phyloP scores from a whole-genome alignment of 2,797 vertebrate genomes.

The Galagoides demidoff region DNA sequence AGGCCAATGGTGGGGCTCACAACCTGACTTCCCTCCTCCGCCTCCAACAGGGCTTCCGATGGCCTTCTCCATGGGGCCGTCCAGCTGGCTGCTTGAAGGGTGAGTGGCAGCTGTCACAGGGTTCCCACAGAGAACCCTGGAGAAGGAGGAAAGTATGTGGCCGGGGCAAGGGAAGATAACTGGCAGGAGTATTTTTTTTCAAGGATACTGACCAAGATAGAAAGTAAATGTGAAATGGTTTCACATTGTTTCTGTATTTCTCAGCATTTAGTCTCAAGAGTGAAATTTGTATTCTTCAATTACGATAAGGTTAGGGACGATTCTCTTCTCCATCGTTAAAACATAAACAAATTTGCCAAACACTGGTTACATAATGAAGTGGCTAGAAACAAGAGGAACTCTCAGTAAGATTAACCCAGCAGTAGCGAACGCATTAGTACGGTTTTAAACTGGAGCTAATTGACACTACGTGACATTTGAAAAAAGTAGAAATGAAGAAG shows the following conservation, averaged over 20 bases:
- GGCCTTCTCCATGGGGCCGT: neutral
- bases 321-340: neutral
- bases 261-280: neutral
- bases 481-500: neutral
- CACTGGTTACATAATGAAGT: neutral
- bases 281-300: neutral
- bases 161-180: accelerated
- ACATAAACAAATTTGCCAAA: neutral
- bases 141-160: neutral
- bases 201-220: neutral
- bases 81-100: accelerated
- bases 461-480: neutral
- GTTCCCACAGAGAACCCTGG: neutral
- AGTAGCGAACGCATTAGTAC: neutral
- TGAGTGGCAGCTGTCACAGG: accelerated
- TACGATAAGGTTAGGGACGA: neutral
- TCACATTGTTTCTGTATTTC: accelerated
- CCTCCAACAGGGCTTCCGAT: accelerated
- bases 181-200: no score
- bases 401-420: neutral
- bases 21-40: neutral
- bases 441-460: neutral
- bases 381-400: neutral
- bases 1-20: neutral
- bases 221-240: neutral